Base-by-base conservation (phyloP, 2,797 vertebrate genomes). In the Distichodus sexfasciatus region DNA sequence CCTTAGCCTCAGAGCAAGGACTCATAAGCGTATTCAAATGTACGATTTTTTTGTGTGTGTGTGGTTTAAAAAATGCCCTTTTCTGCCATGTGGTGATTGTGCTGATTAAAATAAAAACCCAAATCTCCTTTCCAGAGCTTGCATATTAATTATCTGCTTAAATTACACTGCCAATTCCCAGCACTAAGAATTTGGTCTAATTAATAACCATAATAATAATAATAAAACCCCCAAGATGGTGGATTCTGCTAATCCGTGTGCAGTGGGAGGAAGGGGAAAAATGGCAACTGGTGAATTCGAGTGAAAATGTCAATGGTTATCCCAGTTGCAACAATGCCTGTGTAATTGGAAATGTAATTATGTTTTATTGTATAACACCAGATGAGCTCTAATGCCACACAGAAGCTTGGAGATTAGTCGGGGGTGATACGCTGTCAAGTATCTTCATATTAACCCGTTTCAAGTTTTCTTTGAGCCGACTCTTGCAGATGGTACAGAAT, bases 261-360 rank as follows among this genome's bases (percentile, higher is more conserved):
- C 48, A 66, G 36, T n/a, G n/a, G n/a, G n/a, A 1, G 60, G 69
- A 76, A 62, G 69, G 65, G 65, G 68, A 59, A 61, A 74, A 69
- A 79, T 69, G 70, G 63, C 69, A 67, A 63, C 80, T 73, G 59
- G 60, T 55, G 65, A 75, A 78, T 77, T 72, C 47, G 41, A 78
- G 80, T 69, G 80, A 80, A 82, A 82, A 82, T 82, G 80, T 82
- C 77, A 82, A 76, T 71, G 80, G 74, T 82, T 82, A 78, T 82
- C 76, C 74, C 67, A 76, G 72, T 59, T 19, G 67, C 62, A 77
- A 77, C 77, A 76, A 78, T 63, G 72, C 35, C 54, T 64, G 69
- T 60, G 66, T 80, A 78, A 75, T 78, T 77, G 66, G 69, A 72
- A 75, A 74, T 78, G 75, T 80, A 82, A 82, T 82, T 82, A 80